phyloP scores from a whole-genome alignment of 2,797 vertebrate genomes.

The Pseudotriccus pelzelni region DNA sequence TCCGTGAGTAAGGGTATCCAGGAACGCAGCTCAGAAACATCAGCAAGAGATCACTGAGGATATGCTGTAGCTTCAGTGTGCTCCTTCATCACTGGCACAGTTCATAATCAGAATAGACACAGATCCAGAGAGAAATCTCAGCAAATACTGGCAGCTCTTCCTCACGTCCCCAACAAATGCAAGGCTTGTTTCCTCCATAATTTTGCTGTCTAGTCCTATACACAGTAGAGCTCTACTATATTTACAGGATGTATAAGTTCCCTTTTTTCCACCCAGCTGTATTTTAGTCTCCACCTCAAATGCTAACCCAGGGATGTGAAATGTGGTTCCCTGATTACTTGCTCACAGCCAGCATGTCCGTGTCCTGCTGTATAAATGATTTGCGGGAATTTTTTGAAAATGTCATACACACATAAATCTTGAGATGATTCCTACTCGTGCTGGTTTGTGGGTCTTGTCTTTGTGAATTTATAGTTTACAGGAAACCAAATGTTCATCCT shows the following conservation, averaged over 20 bases:
- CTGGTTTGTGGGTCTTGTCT: neutral
- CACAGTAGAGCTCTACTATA: neutral
- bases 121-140: neutral
- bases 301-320: neutral
- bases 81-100: neutral
- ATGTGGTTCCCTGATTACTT: conserved; percentile 1
- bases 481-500: neutral
- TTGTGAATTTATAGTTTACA: neutral
- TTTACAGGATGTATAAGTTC: neutral
- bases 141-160: neutral
- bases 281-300: neutral
- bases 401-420: neutral
- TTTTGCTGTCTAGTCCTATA: neutral
- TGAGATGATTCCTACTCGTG: neutral
- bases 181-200: neutral
- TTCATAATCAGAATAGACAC: neutral
- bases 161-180: neutral
- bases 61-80: neutral
- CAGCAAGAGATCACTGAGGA: neutral
- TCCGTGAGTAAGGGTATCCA: neutral
- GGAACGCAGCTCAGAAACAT: neutral
- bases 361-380: neutral
- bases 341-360: neutral
- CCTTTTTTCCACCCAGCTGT: neutral
- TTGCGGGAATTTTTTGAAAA: neutral